Evolutionary conservation across 1,140 invertebrate species (phyloP), one percentile per base, ranked within the genome.

Genomic region (Musca vetustissima): DNA sequence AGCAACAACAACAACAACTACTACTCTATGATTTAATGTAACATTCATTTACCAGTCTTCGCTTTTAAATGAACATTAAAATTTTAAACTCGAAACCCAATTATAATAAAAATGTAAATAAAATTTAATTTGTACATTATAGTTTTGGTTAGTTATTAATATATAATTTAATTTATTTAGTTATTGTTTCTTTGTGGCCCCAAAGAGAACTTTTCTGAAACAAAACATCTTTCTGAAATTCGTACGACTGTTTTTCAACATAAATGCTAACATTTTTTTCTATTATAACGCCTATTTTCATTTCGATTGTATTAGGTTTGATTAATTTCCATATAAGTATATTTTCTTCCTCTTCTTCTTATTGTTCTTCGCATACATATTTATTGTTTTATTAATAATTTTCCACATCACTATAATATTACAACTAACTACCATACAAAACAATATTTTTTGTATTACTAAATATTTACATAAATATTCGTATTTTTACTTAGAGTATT

Each of bases 181-280:
- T 53, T 61, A 15, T 43, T 43, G 36, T 43, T 43, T 43, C 36
- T 86, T 86, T 86, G 85, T 86, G 86, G 86, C 85, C 85, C 84
- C 82, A 83, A 85, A 86, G 86, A 86, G 86, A 86, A 87, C 86
- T 87, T 88, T 88, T 87, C 86, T 87, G 86, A 87, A 87, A 87
- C 86, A 74, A 80, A 74, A 72, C 68, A 69, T 55, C 59, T 32
- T 61, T 68, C 48, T 48, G 48, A 68, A 67, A 67, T 53, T 52
- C 9, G 17, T 49, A 64, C 21, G 22, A 49, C 9, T 64, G 32
- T 64, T 50, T 21, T 22, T 32, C 6, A 43, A 43, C 36, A 43
- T 43, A 43, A 43, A 53, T 53, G 19, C 52, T 24, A 53, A 53
- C 19, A 53, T 22, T 53, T 2, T 53, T 22, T 53, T 53, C 21